A percentile compares a stretch with the other conserved stretches of the same genome.
Conservation (phyloP, 2,888 invertebrate species). For the Drosophila testacea region DNA sequence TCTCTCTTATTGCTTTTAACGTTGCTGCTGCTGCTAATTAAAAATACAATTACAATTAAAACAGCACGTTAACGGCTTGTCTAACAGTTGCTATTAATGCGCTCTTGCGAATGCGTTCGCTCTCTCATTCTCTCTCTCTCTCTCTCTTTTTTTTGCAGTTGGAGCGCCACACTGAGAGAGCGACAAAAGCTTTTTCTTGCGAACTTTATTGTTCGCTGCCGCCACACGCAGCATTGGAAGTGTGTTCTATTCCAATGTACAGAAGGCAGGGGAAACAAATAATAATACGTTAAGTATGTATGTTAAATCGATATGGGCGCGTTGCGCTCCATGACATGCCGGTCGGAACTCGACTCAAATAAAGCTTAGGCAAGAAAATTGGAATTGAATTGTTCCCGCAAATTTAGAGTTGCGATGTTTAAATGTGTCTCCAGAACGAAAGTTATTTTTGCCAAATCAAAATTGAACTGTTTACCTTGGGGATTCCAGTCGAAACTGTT, state of each 20-base stretch:
- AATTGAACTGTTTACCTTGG: constrained; percentile 36
- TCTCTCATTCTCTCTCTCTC: constrained; percentile 7
- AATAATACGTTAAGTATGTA: constrained; percentile 56
- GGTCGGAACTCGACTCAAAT: constrained; percentile 3
- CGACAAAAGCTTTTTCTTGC: constrained; percentile 51
- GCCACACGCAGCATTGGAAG: constrained; percentile 51
- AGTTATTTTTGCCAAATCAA: neutral
- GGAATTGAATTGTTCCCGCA: neutral
- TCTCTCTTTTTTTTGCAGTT: neutral
- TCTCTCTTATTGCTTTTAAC: constrained; percentile 1
- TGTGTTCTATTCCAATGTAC: constrained; percentile 39
- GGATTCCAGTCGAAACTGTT: constrained; percentile 24
- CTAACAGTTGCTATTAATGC: constrained; percentile 8
- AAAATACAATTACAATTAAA: constrained; percentile 4
- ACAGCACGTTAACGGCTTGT: constrained; percentile 1
- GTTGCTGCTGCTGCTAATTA: neutral
- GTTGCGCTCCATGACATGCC: constrained; percentile 16
- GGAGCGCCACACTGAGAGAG: constrained; percentile 23
- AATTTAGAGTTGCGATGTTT: neutral
- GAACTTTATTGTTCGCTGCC: constrained; percentile 48
- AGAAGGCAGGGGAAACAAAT: constrained; percentile 11
- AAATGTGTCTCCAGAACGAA: constrained; percentile 22
- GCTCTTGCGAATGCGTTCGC: neutral
- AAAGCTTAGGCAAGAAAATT: constrained; percentile 14
- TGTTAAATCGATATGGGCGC: constrained; percentile 34